A percentile compares a stretch with the other conserved stretches of the same genome.
phyloP scores from a whole-genome alignment of 2,113 vertebrate genomes.

The Nibea coibor region DNA sequence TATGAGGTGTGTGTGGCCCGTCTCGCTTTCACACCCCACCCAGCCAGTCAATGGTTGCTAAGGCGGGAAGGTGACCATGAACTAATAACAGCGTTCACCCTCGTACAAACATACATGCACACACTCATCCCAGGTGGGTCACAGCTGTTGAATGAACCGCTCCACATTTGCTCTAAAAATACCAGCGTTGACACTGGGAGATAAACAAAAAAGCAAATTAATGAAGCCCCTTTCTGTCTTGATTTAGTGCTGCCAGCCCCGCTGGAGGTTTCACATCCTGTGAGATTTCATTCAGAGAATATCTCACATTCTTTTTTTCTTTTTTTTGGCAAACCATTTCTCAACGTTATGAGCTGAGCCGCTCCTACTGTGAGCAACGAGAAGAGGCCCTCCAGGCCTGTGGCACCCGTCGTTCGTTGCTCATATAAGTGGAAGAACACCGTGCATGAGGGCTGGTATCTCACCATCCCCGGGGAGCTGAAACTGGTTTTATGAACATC shows the following conservation, averaged over 20 bases:
- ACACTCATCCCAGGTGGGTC: constrained; percentile 78
- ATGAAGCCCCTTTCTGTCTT: constrained; percentile 68
- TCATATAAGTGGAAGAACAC: constrained; percentile 29
- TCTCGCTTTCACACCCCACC: constrained; percentile 54
- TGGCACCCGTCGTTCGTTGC: neutral
- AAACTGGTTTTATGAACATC: constrained; percentile 42
- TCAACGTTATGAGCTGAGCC: constrained; percentile 43
- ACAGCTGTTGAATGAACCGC: constrained; percentile 78
- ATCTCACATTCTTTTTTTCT: constrained; percentile 16
- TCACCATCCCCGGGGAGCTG: constrained; percentile 32
- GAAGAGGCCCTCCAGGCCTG: constrained; percentile 34
- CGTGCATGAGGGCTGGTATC: constrained; percentile 42
- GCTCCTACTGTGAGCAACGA: constrained; percentile 56
- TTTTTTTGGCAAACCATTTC: constrained; percentile 24
- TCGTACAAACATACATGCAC: constrained; percentile 60
- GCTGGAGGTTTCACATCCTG: constrained; percentile 54
- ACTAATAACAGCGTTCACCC: constrained; percentile 74
- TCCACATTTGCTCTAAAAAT: constrained; percentile 76
- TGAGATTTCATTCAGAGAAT: constrained; percentile 61
- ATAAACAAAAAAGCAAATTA: constrained; percentile 68
- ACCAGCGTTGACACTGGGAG: constrained; percentile 66
- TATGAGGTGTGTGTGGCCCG: constrained; percentile 66
- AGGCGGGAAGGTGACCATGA: constrained; percentile 77
- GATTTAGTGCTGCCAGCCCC: constrained; percentile 47
- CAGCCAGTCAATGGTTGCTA: constrained; percentile 44